Conservation (phyloP, 2,888 invertebrate genomes). For the Bibio marci region DNA sequence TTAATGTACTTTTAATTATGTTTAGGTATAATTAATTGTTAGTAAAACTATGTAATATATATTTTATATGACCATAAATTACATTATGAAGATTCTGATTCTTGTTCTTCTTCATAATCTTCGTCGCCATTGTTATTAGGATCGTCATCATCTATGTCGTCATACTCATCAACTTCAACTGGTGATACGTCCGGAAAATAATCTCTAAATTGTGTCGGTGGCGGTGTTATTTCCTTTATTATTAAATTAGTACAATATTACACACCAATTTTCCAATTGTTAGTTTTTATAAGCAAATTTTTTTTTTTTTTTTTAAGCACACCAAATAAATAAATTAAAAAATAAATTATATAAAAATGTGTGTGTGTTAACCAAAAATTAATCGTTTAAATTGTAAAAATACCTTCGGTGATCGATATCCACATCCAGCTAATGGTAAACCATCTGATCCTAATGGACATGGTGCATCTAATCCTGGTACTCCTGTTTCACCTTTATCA, state of each 20-base stretch:
- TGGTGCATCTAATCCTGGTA: constrained; percentile 95
- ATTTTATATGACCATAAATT: too few species aligned
- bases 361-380: constrained; percentile 2
- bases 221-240: constrained; percentile 28
- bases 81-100: too few species aligned
- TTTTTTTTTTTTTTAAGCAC: constrained; percentile 1
- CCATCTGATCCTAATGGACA: constrained; percentile 95
- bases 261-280: neutral
- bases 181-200: constrained; percentile 40
- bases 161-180: constrained; percentile 34
- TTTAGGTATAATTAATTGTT: too few species aligned
- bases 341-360: neutral
- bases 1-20: too few species aligned
- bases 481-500: constrained; percentile 77
- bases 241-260: constrained; percentile 4
- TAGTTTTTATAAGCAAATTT: neutral
- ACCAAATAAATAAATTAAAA: neutral
- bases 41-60: too few species aligned
- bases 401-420: constrained; percentile 82
- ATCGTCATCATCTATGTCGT: constrained; percentile 37
- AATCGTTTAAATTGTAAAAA: too few species aligned
- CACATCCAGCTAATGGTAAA: constrained; percentile 88
- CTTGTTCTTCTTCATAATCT: too few species aligned
- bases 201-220: constrained; percentile 35
- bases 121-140: constrained; percentile 42